A percentile compares a stretch with the other conserved stretches of the same genome.
phyloP scores from a whole-genome alignment of 2,797 vertebrate genomes.

The Micrastur ruficollis region DNA sequence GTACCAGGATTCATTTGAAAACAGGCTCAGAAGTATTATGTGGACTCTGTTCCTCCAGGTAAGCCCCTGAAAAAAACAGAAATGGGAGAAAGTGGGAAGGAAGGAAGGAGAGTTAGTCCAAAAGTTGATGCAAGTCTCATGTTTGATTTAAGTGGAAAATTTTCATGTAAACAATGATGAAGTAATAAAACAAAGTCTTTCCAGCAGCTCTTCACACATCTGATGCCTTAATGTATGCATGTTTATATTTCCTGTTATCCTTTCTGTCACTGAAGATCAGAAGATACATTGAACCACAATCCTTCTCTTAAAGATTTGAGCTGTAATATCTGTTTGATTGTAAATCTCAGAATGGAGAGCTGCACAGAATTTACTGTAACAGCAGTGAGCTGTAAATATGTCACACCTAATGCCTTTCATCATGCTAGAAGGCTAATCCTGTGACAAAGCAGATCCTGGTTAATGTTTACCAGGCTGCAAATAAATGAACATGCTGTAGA shows the following conservation, averaged over 20 bases:
- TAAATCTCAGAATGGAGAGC: background rate
- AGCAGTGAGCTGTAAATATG: background rate
- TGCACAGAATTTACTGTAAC: background rate
- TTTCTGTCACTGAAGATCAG: background rate
- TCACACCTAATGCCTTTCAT: background rate
- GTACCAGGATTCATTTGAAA: slow-evolving; percentile 67
- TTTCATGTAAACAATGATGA: background rate
- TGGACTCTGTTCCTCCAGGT: slow-evolving; percentile 69
- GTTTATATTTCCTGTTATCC: background rate
- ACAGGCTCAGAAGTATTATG: slow-evolving; percentile 65
- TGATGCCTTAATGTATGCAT: slow-evolving; percentile 5
- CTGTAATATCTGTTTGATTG: background rate
- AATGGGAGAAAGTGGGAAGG: slow-evolving; percentile 59
- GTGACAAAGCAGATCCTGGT: background rate
- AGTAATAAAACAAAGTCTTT: background rate
- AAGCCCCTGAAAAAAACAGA: slow-evolving; percentile 53
- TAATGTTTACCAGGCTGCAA: background rate
- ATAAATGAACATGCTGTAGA: background rate
- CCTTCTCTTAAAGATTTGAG: background rate
- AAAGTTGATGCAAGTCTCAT: background rate
- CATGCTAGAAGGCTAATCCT: background rate
- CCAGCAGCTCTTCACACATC: slow-evolving; percentile 2
- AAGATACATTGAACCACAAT: background rate
- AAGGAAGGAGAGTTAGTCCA: slow-evolving; percentile 46
- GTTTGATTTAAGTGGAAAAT: slow-evolving; percentile 15